Base-by-base conservation (phyloP, 1,140 invertebrate genomes). In the Drosophila paulistorum region DNA sequence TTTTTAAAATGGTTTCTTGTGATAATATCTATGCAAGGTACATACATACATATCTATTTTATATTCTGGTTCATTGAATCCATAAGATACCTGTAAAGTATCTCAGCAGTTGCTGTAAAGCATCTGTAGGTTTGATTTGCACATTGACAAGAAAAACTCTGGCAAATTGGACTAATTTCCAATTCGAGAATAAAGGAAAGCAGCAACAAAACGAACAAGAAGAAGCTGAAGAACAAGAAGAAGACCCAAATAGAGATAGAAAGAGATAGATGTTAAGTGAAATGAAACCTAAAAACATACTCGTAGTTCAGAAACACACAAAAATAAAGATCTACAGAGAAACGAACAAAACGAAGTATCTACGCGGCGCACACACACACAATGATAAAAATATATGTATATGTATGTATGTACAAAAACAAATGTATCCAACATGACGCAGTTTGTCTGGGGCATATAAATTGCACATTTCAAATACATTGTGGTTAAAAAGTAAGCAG, bases 381-480 rank as follows among this genome's bases (percentile, higher is more conserved):
- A 45, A n/a, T 41, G 23, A n/a, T 55, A 9, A 9, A 26, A 6
- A 55, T 57, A 26, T 57, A 58, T 33, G 5, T 45, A 14, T 7
- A 3, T 45, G 17, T 45, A 45, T 7, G 6, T 5, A 9, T 17
- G 14, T 17, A 17, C 20, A 10, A 7, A 17, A 9, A 48, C 14
- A 48, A 9, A 48, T 37, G 60, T 23, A 59, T 42, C 30, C 30
- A 30, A 42, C 63, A 57, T 74, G 64, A 68, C 60, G 66, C 60
- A 68, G 67, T 41, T 60, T 61, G 65, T 62, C 54, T 48, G 65
- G 41, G 79, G 62, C 69, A 68, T 89, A 79, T 81, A 90, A 89
- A 89, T 90, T 89, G 85, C 85, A 89, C 84, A 89, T 89, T 89
- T 87, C 70, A 71, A 89, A 89, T 84, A 89, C 84, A 90, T 84